Evolutionary conservation across 2,113 vertebrate species (phyloP), one percentile per base, ranked within the genome.

Genomic region (Ophthalmolycus amberensis): DNA sequence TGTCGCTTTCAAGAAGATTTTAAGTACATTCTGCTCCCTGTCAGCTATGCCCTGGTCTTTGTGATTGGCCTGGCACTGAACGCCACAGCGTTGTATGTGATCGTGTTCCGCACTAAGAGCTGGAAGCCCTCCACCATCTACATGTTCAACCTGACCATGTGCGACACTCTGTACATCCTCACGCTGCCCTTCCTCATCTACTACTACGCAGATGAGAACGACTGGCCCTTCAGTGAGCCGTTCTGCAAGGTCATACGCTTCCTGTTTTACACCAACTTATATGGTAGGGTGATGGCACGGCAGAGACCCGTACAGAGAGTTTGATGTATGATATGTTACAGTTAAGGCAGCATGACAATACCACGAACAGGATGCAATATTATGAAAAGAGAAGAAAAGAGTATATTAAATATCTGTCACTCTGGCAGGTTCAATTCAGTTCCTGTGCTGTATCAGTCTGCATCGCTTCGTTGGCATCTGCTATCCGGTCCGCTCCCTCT

Each of bases 261-360:
- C 93, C 94, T 99, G 37, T 99, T 99, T 90, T 99, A 99, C 90
- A 95, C 97, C 89, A 99, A 99, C 90, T 94, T 99, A 27, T 99
- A 99, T 70, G 97, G 97, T 93, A 98, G 93, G 11, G 38, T 69
- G 58, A 8, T 25, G 50, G 6, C 40, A 44, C n/a, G 5, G 4
- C 2, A 66, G 70, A 67, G 20, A 75, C 0, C 9, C 20, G 50
- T 37, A n/a, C 14, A 42, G 4, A 15, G 20, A 40, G 5, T 38
- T 50, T 69, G 7, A 64, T 38, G 37, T 20, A 32, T 38, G 25
- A 71, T 46, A 48, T 56, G 38, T 11, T 68, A 38, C 27, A 59
- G 22, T 34, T 50, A 71, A 56, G 6, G 34, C 34, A 62, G 22
- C 18, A 32, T 54, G 42, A n/a, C 56, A 40, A 40, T 7, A 40